These are phyloP conservation scores for Cliona cf. orientalis DNA, from an alignment of 37 sponge, comb jelly and placozoan species.

Conservation along the genomic window DNA sequence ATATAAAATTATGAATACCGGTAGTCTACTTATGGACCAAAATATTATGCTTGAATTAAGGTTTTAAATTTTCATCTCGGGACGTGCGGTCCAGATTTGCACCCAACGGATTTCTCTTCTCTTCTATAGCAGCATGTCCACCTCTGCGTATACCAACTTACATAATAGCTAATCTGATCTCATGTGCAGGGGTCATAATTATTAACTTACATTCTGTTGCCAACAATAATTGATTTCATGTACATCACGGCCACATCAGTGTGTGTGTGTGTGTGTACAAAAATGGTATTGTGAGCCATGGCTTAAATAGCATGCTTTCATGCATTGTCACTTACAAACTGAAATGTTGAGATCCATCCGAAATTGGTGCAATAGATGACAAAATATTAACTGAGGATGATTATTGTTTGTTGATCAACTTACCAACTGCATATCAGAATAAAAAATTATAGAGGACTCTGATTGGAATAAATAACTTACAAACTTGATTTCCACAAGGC, in stretches of 20 bases:
- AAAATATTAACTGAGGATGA: background rate
- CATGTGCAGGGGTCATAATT: background rate
- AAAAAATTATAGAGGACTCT: background rate
- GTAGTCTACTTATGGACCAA: too few species aligned
- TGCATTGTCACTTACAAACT: background rate
- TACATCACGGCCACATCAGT: background rate
- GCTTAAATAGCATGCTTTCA: background rate
- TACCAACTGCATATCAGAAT: conserved; percentile 11
- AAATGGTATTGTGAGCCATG: background rate
- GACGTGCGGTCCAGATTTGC: conserved; percentile 27
- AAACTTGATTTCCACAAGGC: background rate
- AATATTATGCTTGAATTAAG: background rate
- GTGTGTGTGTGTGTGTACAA: background rate
- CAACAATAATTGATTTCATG: background rate
- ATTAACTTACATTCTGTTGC: conserved; percentile 32
- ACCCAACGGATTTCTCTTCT: conserved; percentile 46
- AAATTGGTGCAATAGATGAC: background rate
- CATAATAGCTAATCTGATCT: too few species aligned
- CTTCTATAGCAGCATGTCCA: conserved; percentile 81
- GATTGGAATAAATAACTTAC: background rate
- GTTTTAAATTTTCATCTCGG: background rate
- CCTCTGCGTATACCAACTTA: background rate
- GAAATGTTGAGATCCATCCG: background rate
- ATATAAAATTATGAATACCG: too few species aligned
- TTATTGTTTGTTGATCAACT: background rate